Percentiles rank a stretch among this genome's conserved stretches.
Conservation (phyloP, 2,888 invertebrate species). For the Aspidapion aeneum region DNA sequence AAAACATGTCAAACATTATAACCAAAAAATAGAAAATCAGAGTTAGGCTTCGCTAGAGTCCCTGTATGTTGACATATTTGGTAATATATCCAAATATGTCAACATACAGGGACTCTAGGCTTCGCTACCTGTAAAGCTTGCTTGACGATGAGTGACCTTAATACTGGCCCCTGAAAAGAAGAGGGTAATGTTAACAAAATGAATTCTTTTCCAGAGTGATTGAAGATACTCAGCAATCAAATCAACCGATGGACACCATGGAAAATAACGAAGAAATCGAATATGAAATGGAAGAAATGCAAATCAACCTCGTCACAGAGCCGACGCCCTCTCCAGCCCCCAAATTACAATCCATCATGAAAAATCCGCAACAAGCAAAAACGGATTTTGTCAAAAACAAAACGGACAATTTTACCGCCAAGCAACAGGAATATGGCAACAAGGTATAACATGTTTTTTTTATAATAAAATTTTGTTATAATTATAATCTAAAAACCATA, state of each 20-base stretch:
- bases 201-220: neutral
- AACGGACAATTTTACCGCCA: too few relatives aligned
- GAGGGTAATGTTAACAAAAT: neutral
- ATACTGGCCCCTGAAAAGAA: neutral
- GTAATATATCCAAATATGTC: too few relatives aligned
- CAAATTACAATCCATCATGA: neutral
- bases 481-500: too few relatives aligned
- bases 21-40: too few relatives aligned
- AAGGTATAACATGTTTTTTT: too few relatives aligned
- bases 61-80: too few relatives aligned
- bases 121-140: neutral
- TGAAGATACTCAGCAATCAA: neutral
- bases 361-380: neutral
- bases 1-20: too few relatives aligned
- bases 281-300: neutral
- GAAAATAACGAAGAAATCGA: neutral
- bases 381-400: too few relatives aligned
- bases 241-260: neutral
- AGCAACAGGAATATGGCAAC: too few relatives aligned
- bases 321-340: neutral
- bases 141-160: neutral
- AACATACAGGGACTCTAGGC: too few relatives aligned
- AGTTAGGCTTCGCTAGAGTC: too few relatives aligned
- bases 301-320: neutral
- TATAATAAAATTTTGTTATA: too few relatives aligned